These are phyloP conservation scores for Coryphaenoides rupestris DNA, from an alignment of 2,113 vertebrate species.

Conservation along the genomic window DNA sequence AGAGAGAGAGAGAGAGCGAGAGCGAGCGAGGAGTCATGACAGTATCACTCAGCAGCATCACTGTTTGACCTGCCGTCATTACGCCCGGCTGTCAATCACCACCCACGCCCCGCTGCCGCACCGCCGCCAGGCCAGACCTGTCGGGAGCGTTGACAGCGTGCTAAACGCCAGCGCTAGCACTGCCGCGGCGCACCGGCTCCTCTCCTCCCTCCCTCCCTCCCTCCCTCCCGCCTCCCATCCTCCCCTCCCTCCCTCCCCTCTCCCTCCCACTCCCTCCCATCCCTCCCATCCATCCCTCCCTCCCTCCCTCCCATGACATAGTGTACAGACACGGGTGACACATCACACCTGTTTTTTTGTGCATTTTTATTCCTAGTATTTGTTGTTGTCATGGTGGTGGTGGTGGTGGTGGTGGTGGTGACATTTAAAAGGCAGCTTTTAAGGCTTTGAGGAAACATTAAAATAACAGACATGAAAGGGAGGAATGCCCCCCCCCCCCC, in stretches of 20 bases:
- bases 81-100: conserved; percentile 65
- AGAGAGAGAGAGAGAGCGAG: conserved; percentile 30
- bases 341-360: conserved; percentile 32
- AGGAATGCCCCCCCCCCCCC: too few relatives aligned
- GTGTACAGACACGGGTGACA: conserved; percentile 59
- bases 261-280: conserved; percentile 53
- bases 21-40: conserved; percentile 48
- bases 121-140: conserved; percentile 34
- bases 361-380: too few relatives aligned
- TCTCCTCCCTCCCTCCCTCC: too few relatives aligned
- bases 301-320: not conserved
- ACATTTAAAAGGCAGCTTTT: conserved; percentile 27
- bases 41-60: conserved; percentile 59
- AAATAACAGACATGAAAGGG: too few relatives aligned
- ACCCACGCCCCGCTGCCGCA: conserved; percentile 11
- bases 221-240: conserved; percentile 9
- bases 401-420: conserved; percentile 28
- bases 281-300: conserved; percentile 10
- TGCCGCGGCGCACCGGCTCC: conserved; percentile 49
- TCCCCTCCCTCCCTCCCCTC: conserved; percentile 51
- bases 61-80: conserved; percentile 71
- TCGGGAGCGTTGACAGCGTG: conserved; percentile 37
- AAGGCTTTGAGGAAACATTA: conserved; percentile 18
- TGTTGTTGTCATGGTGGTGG: conserved; percentile 33
- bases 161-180: conserved; percentile 25